Conservation (phyloP, 2,797 vertebrate species). For the Lutjanus argentimaculatus region DNA sequence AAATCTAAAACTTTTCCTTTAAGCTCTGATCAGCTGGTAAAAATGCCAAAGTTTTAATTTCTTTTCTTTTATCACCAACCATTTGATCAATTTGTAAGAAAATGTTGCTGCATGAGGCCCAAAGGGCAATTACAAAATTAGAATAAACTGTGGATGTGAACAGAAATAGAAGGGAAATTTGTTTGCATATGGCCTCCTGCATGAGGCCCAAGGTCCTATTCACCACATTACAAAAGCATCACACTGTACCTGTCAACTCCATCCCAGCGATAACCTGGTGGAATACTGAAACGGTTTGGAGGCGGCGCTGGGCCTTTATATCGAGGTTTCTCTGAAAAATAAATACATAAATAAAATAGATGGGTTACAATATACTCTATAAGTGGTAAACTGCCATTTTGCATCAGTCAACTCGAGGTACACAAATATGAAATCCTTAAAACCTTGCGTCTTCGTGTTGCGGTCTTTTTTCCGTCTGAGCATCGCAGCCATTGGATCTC, state of each 20-base stretch:
- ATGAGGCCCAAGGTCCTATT: not conserved
- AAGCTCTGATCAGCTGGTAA: no score
- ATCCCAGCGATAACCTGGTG: slow-evolving; percentile 97
- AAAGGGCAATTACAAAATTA: no score
- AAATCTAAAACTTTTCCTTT: no score
- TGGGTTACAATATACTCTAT: not conserved
- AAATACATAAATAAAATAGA: not conserved
- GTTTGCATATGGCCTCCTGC: no score
- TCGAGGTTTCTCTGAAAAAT: slow-evolving; percentile 87
- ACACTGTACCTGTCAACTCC: slow-evolving; percentile 92
- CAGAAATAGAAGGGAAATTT: no score
- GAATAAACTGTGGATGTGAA: no score
- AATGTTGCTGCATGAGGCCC: no score
- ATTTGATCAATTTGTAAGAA: no score
- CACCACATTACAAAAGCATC: not conserved
- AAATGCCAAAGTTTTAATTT: no score
- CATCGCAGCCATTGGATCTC: slow-evolving; percentile 97
- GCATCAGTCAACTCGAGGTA: not conserved
- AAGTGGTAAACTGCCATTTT: not conserved
- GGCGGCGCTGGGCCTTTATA: slow-evolving; percentile 94
- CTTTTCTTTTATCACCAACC: no score
- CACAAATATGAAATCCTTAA: slow-evolving; percentile 53
- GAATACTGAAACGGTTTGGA: slow-evolving; percentile 94
- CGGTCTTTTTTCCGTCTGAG: slow-evolving; percentile 91
- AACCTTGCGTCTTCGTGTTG: slow-evolving; percentile 83